phyloP scores from a whole-genome alignment of 2,113 vertebrate genomes.

The Eupsittula cactorum region DNA sequence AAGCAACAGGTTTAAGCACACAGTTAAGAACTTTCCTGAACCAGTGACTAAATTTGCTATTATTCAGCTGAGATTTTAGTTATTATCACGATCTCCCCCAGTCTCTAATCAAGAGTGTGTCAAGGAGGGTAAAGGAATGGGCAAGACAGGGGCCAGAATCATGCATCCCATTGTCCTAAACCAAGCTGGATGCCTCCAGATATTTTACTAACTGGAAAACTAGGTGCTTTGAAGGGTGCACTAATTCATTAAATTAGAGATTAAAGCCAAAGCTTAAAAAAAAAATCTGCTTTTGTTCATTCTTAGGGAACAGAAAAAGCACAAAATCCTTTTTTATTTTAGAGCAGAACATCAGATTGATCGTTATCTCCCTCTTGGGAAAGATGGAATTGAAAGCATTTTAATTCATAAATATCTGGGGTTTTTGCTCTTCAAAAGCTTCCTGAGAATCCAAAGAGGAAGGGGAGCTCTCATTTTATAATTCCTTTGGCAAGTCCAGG shows the following conservation, averaged over 20 bases:
- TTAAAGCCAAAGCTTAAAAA: background rate
- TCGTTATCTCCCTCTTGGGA: constrained; percentile 12
- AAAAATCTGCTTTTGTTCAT: background rate
- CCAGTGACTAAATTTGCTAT: background rate
- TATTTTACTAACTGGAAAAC: constrained; percentile 8
- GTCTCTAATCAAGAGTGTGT: background rate
- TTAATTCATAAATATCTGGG: constrained; percentile 1
- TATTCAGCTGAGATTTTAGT: background rate
- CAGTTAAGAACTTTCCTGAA: background rate
- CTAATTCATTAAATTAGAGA: background rate
- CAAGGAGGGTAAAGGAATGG: background rate
- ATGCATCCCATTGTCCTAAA: background rate
- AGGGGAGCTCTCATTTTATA: background rate
- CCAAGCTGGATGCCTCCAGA: background rate
- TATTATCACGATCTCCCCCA: background rate
- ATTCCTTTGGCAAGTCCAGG: background rate
- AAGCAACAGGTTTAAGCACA: background rate
- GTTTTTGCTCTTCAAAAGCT: background rate
- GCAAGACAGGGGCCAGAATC: background rate
- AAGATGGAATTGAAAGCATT: constrained; percentile 15
- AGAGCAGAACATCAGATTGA: background rate
- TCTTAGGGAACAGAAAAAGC: background rate
- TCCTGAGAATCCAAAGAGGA: background rate
- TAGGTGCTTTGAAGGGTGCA: background rate
- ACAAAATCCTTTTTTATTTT: background rate